These are phyloP conservation scores for Panonychus citri DNA, from an alignment of 1,140 invertebrate genomes.

Conservation along the genomic window DNA sequence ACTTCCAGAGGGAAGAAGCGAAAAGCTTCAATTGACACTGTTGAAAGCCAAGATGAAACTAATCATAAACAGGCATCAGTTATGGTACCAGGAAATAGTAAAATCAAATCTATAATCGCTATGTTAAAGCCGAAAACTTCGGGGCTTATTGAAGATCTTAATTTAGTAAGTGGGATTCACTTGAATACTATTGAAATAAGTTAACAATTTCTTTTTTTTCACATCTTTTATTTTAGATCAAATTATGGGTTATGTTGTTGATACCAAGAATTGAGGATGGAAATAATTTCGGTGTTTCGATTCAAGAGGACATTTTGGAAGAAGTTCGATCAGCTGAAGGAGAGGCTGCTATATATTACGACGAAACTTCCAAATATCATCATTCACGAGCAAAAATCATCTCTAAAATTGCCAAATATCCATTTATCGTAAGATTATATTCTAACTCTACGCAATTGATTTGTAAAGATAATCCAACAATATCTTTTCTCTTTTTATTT, in stretches of 20 bases:
- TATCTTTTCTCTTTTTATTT: neutral
- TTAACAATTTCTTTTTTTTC: neutral
- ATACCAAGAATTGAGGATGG: neutral
- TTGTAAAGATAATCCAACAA: too few relatives aligned
- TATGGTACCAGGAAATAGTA: neutral
- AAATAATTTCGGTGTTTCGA: neutral
- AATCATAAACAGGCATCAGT: too few relatives aligned
- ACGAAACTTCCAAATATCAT: neutral
- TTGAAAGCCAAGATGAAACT: too few relatives aligned
- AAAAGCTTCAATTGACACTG: too few relatives aligned
- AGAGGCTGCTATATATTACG: neutral
- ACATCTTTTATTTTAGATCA: neutral
- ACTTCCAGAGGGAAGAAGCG: too few relatives aligned
- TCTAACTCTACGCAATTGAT: too few relatives aligned
- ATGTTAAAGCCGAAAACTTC: neutral
- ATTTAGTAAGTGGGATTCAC: neutral
- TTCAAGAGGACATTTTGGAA: neutral
- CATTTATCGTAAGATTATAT: neutral
- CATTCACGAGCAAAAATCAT: neutral
- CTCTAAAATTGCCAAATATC: neutral
- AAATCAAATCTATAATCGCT: neutral
- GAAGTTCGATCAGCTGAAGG: neutral
- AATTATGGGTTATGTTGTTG: neutral
- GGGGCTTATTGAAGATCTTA: neutral
- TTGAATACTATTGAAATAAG: neutral